Evolutionary conservation across 2,888 invertebrate genomes (phyloP).

Genomic region (Philereme vetulata): DNA sequence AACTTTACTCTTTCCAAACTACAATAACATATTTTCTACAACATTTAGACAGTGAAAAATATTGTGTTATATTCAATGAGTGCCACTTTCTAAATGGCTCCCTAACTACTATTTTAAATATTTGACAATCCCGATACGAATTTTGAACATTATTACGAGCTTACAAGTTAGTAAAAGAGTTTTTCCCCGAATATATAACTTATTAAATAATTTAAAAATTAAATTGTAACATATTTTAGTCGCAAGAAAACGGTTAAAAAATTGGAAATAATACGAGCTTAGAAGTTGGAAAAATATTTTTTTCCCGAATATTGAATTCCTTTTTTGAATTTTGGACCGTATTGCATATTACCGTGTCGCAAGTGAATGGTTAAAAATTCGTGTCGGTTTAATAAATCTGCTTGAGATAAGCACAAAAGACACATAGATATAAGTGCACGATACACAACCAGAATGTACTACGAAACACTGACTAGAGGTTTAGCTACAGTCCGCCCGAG

Average conservation of each 20-base stretch:
- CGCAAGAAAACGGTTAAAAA: background rate
- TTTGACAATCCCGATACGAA: background rate
- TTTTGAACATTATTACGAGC: too few species aligned
- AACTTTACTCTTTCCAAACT: background rate
- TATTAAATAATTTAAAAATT: too few species aligned
- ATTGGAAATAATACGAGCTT: too few species aligned
- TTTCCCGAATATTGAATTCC: too few species aligned
- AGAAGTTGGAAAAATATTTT: too few species aligned
- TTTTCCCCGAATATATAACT: too few species aligned
- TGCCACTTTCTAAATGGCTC: background rate
- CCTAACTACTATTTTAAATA: background rate
- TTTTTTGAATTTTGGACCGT: too few species aligned
- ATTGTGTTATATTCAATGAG: background rate
- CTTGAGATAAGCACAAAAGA: conserved; percentile 1
- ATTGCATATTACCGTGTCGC: too few species aligned
- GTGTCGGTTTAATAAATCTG: background rate
- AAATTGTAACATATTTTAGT: too few species aligned
- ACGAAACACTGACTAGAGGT: conserved; percentile 17
- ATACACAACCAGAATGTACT: conserved; percentile 11
- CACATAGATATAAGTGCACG: conserved; percentile 7
- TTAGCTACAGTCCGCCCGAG: conserved; percentile 63
- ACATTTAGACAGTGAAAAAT: background rate
- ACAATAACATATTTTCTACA: background rate
- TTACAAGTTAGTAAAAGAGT: too few species aligned
- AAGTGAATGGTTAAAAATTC: background rate